Evolutionary conservation across 2,113 vertebrate species (phyloP).

Genomic region (Trochalopteron elliotii): DNA sequence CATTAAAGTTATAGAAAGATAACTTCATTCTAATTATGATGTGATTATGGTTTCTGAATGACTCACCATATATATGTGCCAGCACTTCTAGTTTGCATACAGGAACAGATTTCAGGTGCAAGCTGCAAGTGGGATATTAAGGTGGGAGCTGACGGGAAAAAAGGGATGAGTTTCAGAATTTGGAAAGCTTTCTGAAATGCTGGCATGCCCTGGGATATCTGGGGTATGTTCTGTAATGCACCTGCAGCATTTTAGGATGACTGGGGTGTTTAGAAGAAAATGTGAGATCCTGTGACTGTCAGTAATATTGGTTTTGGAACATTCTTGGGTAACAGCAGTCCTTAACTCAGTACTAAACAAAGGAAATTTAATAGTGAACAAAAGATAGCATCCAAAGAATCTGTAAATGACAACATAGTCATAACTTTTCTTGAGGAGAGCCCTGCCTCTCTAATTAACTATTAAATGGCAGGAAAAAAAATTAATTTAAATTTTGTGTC

Average conservation of each 20-base stretch:
- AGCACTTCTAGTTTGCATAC: neutral
- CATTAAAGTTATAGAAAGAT: constrained; percentile 14
- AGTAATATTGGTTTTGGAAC: neutral
- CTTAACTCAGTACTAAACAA: neutral
- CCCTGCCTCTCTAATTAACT: neutral
- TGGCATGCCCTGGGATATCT: neutral
- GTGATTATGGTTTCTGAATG: constrained; percentile 14
- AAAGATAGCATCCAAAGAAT: neutral
- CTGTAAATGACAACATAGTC: neutral
- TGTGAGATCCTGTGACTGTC: neutral
- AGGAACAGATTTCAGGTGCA: constrained; percentile 7
- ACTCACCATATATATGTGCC: neutral
- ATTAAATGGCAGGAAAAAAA: neutral
- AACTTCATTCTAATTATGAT: constrained; percentile 19
- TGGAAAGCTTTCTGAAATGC: neutral
- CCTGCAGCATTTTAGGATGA: neutral
- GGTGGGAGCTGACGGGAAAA: neutral
- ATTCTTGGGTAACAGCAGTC: neutral
- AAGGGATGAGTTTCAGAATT: neutral
- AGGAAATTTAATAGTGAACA: neutral
- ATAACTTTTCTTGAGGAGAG: neutral
- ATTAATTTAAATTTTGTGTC: neutral
- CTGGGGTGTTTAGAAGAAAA: neutral
- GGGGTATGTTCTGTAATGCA: neutral
- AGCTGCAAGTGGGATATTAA: neutral